phyloP scores from a whole-genome alignment of 2,888 invertebrate genomes.

The Choreutis nemorana region DNA sequence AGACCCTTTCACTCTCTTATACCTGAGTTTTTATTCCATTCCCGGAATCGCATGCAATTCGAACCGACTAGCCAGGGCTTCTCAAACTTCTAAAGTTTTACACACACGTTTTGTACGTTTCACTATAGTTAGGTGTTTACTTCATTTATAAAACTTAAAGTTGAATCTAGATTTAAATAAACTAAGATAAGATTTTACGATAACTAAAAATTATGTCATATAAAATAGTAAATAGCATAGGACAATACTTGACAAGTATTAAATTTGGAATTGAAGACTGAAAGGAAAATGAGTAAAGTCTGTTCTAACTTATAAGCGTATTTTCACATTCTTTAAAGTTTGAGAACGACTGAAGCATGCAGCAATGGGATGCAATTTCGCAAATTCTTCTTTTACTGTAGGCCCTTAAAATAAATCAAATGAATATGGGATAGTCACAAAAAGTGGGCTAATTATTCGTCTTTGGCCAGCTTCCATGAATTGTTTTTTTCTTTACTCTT shows the following conservation, averaged over 20 bases:
- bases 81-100: constrained; percentile 30
- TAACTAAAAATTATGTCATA: not conserved
- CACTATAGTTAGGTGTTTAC: too few species aligned
- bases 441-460: constrained; percentile 60
- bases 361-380: constrained; percentile 52
- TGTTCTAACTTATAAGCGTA: too few species aligned
- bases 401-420: constrained; percentile 62
- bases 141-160: too few species aligned
- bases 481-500: constrained; percentile 21
- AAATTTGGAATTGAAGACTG: too few species aligned
- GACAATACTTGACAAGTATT: too few species aligned
- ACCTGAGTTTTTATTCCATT: constrained; percentile 62
- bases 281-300: too few species aligned
- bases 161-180: too few species aligned
- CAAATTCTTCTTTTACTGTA: constrained; percentile 60
- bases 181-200: too few species aligned
- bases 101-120: too few species aligned
- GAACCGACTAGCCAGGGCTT: constrained; percentile 17
- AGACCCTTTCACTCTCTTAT: constrained; percentile 65
- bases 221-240: too few species aligned
- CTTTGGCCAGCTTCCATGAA: constrained; percentile 44
- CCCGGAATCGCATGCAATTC: constrained; percentile 36
- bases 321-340: constrained; percentile 15
- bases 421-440: constrained; percentile 53
- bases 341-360: constrained; percentile 28